Evolutionary conservation across 2,888 invertebrate genomes (phyloP).

Genomic region (Drosophila imparisetae): DNA sequence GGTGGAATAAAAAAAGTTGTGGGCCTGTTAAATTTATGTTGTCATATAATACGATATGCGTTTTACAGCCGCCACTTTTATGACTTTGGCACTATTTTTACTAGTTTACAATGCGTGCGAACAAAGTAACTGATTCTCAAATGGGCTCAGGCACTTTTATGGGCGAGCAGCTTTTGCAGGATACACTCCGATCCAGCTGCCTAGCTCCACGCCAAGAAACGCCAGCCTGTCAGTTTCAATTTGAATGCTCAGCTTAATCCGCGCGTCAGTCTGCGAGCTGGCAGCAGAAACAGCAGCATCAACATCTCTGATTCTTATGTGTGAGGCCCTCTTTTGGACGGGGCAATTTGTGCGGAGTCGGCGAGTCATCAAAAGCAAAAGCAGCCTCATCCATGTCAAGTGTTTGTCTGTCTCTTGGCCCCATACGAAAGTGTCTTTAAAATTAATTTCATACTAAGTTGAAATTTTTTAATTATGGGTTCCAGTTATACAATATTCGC

Average conservation of each 20-base stretch:
- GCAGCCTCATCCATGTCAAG: constrained; percentile 67
- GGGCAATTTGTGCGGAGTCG: constrained; percentile 71
- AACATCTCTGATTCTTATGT: constrained; percentile 30
- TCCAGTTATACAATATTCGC: constrained; percentile 47
- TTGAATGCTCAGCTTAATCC: constrained; percentile 80
- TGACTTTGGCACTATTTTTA: constrained; percentile 69
- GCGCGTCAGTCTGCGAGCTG: constrained; percentile 59
- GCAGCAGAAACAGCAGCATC: constrained; percentile 22
- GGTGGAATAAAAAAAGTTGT: constrained; percentile 37
- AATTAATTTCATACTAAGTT: constrained; percentile 78
- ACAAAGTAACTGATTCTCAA: constrained; percentile 72
- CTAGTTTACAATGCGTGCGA: constrained; percentile 57
- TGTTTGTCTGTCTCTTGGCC: constrained; percentile 50
- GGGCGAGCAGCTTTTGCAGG: constrained; percentile 22
- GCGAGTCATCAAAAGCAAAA: constrained; percentile 71
- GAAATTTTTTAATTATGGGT: constrained; percentile 78
- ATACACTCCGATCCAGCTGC: constrained; percentile 17
- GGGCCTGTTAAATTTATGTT: constrained; percentile 54
- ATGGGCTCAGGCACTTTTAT: constrained; percentile 55
- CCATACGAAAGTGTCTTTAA: constrained; percentile 57
- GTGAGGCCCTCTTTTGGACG: constrained; percentile 30
- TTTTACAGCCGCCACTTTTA: constrained; percentile 52
- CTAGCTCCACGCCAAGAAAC: constrained; percentile 30
- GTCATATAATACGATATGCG: constrained; percentile 55
- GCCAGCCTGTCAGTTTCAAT: constrained; percentile 75